phyloP scores from a whole-genome alignment of 2,888 invertebrate species.

The Stenurella melanura region DNA sequence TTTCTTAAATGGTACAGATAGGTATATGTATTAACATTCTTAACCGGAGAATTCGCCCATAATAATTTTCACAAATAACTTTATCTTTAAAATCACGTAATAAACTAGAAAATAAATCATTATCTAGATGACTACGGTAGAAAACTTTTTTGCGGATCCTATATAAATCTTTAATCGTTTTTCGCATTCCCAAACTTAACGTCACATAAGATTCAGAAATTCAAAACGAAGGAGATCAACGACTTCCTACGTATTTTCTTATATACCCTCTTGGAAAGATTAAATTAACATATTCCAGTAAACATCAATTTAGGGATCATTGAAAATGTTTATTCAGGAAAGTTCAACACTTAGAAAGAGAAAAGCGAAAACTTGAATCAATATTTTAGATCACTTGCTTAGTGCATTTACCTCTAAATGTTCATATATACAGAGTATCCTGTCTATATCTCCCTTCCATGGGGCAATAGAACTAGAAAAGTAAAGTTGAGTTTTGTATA shows the following conservation, averaged over 20 bases:
- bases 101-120: not conserved
- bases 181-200: not conserved
- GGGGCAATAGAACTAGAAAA: no score
- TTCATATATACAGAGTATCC: not conserved
- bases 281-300: slow-evolving; percentile 4
- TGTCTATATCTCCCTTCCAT: no score
- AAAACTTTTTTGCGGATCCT: not conserved
- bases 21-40: no score
- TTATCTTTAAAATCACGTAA: not conserved
- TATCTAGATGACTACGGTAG: no score
- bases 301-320: slow-evolving; percentile 3
- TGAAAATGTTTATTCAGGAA: slow-evolving; percentile 2
- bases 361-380: not conserved
- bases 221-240: not conserved
- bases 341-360: not conserved
- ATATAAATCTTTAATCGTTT: slow-evolving; percentile 7
- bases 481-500: no score
- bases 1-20: no score
- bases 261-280: not conserved
- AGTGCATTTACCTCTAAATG: not conserved
- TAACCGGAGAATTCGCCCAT: no score
- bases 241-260: slow-evolving; percentile 7
- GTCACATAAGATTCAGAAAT: no score
- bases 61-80: no score
- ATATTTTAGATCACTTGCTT: not conserved